Percentiles rank a stretch among this genome's conserved stretches.
These are phyloP conservation scores for Holocentrus rufus DNA, from an alignment of 2,797 vertebrate species.

Conservation along the genomic window DNA sequence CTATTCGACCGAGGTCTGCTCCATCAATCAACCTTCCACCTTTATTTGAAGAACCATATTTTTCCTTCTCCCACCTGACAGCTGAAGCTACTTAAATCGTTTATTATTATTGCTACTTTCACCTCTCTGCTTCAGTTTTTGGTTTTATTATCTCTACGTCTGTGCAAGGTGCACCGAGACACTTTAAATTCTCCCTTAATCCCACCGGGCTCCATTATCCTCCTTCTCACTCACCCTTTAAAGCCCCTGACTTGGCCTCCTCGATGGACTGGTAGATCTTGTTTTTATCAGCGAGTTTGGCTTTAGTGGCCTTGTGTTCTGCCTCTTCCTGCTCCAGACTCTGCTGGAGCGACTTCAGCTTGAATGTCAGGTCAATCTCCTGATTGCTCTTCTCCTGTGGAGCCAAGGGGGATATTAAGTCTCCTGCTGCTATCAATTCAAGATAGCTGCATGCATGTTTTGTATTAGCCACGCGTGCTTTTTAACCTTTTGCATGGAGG, in stretches of 20 bases:
- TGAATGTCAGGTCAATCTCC: constrained; percentile 96
- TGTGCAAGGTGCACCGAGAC: neutral
- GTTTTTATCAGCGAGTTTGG: constrained; percentile 90
- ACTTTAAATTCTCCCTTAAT: neutral
- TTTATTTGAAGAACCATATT: neutral
- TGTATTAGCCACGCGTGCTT: neutral
- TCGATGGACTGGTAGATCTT: constrained; percentile 92
- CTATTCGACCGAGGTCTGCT: neutral
- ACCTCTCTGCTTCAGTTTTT: neutral
- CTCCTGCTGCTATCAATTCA: neutral
- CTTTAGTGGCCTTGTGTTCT: constrained; percentile 92
- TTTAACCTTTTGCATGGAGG: neutral
- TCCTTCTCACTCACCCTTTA: constrained; percentile 85
- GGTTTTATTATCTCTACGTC: neutral
- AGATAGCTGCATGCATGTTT: neutral
- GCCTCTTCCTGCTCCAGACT: constrained; percentile 93
- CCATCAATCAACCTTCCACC: neutral
- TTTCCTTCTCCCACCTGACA: constrained; percentile 6
- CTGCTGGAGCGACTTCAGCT: constrained; percentile 94
- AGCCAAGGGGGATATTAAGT: constrained; percentile 2
- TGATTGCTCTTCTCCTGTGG: constrained; percentile 93
- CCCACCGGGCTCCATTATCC: neutral
- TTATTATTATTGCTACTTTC: neutral
- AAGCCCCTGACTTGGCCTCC: constrained; percentile 93
- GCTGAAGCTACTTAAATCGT: neutral